Conservation (phyloP, 2,797 vertebrate genomes). For the Poeciliopsis turneri region DNA sequence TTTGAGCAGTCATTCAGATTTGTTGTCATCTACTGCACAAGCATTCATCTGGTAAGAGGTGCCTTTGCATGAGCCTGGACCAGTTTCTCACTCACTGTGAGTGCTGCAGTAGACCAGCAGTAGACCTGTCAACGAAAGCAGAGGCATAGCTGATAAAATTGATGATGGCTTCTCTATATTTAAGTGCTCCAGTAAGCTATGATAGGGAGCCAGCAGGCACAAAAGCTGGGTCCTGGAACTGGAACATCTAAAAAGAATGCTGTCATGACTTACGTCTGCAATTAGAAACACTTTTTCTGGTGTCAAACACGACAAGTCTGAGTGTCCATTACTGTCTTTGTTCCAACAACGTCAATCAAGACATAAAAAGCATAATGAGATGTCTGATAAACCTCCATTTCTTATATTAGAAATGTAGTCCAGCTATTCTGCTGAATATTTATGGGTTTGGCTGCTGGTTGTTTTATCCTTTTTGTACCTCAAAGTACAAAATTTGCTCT, state of each 20-base stretch:
- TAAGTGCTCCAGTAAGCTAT: conserved; percentile 7
- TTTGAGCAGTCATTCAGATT: conserved; percentile 16
- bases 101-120: neutral
- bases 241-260: conserved; percentile 27
- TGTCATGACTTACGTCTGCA: conserved; percentile 35
- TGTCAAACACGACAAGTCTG: conserved; percentile 23
- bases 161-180: conserved; percentile 17
- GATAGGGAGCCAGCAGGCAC: conserved; percentile 22
- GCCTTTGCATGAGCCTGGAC: neutral
- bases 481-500: neutral
- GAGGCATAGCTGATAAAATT: conserved; percentile 15
- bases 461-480: neutral
- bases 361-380: neutral
- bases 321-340: neutral
- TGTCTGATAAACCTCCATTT: conserved; percentile 45
- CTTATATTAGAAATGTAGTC: conserved; percentile 26
- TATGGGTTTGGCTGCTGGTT: conserved; percentile 1
- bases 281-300: conserved; percentile 34
- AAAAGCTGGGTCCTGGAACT: conserved; percentile 25
- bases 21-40: neutral
- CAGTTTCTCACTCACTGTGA: neutral
- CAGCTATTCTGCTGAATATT: conserved; percentile 72
- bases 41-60: neutral
- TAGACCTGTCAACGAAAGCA: conserved; percentile 14
- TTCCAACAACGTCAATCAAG: conserved; percentile 11